Conservation (phyloP, 1,140 invertebrate species). For the Ips typographus region DNA sequence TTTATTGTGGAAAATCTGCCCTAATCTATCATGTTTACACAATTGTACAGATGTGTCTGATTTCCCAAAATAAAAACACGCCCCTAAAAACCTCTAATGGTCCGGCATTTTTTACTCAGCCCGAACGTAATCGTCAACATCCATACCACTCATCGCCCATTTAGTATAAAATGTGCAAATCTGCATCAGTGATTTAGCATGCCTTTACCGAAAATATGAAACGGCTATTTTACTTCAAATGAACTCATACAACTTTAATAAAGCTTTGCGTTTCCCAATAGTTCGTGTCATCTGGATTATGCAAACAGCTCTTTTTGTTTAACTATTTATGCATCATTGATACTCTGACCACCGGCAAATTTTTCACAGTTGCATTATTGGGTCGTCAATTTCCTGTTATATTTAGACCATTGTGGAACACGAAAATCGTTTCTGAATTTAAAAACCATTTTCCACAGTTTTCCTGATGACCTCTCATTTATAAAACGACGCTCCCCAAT, state of each 20-base stretch:
- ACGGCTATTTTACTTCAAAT: background rate
- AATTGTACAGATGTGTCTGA: slow-evolving; percentile 33
- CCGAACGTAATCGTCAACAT: slow-evolving; percentile 10
- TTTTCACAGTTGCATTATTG: too few relatives aligned
- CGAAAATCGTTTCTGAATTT: too few relatives aligned
- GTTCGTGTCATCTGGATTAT: background rate
- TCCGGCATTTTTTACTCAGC: slow-evolving; percentile 9
- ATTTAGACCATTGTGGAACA: too few relatives aligned
- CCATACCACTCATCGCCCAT: slow-evolving; percentile 13
- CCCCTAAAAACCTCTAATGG: slow-evolving; percentile 27
- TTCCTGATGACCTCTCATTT: too few relatives aligned
- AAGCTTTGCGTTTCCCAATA: slow-evolving; percentile 5
- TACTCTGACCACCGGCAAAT: too few relatives aligned
- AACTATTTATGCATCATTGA: too few relatives aligned
- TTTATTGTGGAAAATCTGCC: slow-evolving; percentile 32
- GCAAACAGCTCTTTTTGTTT: too few relatives aligned
- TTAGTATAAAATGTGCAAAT: slow-evolving; percentile 16
- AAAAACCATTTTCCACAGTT: too few relatives aligned
- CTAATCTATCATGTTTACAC: slow-evolving; percentile 35
- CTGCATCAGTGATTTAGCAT: slow-evolving; percentile 15
- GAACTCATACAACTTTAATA: slow-evolving; percentile 9
- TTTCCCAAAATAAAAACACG: slow-evolving; percentile 31
- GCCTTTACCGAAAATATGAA: slow-evolving; percentile 8
- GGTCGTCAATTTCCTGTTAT: too few relatives aligned
- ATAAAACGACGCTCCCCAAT: too few relatives aligned